A percentile compares a stretch with the other conserved stretches of the same genome.
Conservation (phyloP, 1,140 invertebrate genomes). For the Ceratitis capitata region DNA sequence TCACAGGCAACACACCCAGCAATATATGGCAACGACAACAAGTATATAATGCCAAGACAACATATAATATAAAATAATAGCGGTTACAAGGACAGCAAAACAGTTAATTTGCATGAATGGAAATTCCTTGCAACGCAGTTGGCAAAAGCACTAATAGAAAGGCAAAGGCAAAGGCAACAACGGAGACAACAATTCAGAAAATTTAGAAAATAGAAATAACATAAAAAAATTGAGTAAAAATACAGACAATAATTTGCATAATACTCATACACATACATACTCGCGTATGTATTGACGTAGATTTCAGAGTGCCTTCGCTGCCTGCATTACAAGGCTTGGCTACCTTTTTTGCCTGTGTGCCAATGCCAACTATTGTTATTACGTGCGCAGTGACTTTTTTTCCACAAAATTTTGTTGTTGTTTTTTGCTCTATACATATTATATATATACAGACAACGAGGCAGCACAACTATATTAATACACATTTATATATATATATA, state of each 20-base stretch:
- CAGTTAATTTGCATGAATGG: conserved; percentile 16
- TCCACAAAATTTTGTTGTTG: not conserved
- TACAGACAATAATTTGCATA: not conserved
- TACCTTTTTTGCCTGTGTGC: not conserved
- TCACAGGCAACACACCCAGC: not conserved
- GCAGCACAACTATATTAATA: not conserved
- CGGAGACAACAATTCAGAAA: not conserved
- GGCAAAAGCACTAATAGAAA: not conserved
- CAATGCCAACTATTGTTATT: conserved; percentile 22
- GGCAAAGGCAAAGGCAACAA: not conserved
- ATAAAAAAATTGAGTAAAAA: not conserved
- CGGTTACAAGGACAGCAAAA: not conserved
- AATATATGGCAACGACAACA: not conserved
- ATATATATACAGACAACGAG: not conserved
- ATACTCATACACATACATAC: not conserved
- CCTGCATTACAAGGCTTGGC: not conserved
- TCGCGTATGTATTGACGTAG: not conserved
- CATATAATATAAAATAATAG: not conserved
- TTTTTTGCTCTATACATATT: not conserved
- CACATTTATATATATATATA: not conserved
- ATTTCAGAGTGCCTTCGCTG: not conserved
- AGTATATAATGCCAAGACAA: not conserved
- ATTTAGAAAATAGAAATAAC: not conserved
- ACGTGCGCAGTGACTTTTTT: not conserved
- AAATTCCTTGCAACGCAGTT: not conserved